Evolutionary conservation across 2,888 invertebrate genomes (phyloP), one percentile per base, ranked within the genome.

Genomic region (Andrena bucephala): DNA sequence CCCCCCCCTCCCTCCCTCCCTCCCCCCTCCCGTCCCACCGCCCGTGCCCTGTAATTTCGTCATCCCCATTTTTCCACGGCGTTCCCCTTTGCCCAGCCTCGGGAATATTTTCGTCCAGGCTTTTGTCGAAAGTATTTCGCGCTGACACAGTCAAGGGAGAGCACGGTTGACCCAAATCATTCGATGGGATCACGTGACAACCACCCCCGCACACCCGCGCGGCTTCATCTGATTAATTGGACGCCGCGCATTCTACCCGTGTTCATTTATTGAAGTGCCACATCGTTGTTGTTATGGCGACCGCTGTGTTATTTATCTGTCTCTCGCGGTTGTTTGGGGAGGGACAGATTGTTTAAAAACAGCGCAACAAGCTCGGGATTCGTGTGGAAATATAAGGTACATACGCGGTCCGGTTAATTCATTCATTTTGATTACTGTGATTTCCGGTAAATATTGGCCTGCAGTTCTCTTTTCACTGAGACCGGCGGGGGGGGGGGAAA

Each of bases 71-170:
- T 78, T 69, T 74, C 57, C 59, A 79, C 31, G 59, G 62, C 65
- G 13, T 10, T 76, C 57, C 42, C 63, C 33, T 71, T 70, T 52
- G 24, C 42, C 59, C 60, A 33, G 27, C n/a, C 24, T 63, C 62
- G 65, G 67, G 80, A 80, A 86, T 80, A 85, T 85, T 76, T 78
- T 80, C n/a, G 74, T 42, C 78, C 31, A 27, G 42, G 76, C 62
- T 52, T 81, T 81, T 77, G 65, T 78, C 60, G n/a, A 57, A 69
- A 68, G 66, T 76, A 72, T 84, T 84, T 77, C 67, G 31, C 66
- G 52, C 60, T 48, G 52, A 63, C n/a, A 60, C 60, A 33, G 50
- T 24, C 10, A 48, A 36, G 27, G 54, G 57, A 31, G 68, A 62
- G 27, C 16, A 29, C 31, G 8, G 27, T 27, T 62, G 81, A 78